Percentiles rank a stretch among this genome's conserved stretches.
These are phyloP conservation scores for Aphodius sticticus DNA, from an alignment of 2,888 invertebrate species.

Conservation along the genomic window DNA sequence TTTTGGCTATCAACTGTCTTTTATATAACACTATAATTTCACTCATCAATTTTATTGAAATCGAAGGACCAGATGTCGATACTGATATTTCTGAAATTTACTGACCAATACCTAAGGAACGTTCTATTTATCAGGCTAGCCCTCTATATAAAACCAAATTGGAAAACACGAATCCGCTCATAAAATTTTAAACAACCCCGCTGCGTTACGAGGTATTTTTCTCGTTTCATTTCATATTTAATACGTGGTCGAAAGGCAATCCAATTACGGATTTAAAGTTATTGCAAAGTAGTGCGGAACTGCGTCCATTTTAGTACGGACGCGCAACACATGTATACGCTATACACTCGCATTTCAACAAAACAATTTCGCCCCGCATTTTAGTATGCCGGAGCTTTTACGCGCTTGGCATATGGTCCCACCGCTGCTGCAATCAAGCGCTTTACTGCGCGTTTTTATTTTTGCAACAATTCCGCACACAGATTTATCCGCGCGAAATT, in stretches of 20 bases:
- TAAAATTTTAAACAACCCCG: neutral
- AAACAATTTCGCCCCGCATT: neutral
- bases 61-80: no score
- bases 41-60: no score
- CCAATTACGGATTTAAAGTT: neutral
- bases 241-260: neutral
- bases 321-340: neutral
- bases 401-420: neutral
- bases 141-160: no score
- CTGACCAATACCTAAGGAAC: no score
- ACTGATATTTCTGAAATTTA: no score
- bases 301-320: neutral
- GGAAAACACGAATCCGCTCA: no score
- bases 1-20: no score
- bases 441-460: neutral
- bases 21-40: no score
- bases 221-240: neutral
- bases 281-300: slow-evolving; percentile 4
- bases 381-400: neutral
- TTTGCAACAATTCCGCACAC: neutral
- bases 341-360: neutral
- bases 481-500: neutral
- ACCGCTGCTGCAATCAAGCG: neutral
- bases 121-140: no score
- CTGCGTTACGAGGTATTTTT: neutral